phyloP scores from a whole-genome alignment of 2,113 vertebrate species.

The Chroicocephalus ridibundus region DNA sequence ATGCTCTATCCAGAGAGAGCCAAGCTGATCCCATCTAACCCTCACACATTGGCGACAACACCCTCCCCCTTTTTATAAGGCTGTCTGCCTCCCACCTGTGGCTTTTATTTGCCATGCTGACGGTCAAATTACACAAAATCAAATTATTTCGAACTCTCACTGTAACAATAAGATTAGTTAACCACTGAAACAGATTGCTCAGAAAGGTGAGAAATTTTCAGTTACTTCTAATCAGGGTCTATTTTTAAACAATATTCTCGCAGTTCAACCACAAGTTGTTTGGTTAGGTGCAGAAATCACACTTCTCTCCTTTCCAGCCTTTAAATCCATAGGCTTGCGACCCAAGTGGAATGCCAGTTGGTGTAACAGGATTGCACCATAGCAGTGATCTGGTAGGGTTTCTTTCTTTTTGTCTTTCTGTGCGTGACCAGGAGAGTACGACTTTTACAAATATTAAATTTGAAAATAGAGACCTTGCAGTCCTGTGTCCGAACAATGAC shows the following conservation, averaged over 20 bases:
- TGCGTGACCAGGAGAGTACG: background rate
- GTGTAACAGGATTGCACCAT: background rate
- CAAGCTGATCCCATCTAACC: background rate
- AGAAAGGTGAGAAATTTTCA: background rate
- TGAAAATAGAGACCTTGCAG: background rate
- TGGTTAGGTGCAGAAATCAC: background rate
- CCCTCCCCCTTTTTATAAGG: background rate
- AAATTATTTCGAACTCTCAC: background rate
- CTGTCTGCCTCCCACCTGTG: background rate
- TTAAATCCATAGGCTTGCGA: background rate
- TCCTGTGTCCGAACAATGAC: background rate
- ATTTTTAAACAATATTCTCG: background rate
- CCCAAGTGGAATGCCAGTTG: background rate
- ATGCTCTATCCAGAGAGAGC: background rate
- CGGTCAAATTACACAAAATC: background rate
- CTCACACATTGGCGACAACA: background rate
- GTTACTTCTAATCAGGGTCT: background rate
- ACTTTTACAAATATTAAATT: background rate
- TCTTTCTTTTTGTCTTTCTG: background rate
- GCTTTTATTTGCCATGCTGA: background rate
- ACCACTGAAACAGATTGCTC: background rate
- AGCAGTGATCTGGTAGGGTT: background rate
- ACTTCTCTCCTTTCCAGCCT: background rate
- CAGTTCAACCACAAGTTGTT: background rate
- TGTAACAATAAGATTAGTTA: background rate